Percentiles rank a stretch among this genome's conserved stretches.
phyloP scores from a whole-genome alignment of 2,797 vertebrate species.

The Sebastes paucispinis region DNA sequence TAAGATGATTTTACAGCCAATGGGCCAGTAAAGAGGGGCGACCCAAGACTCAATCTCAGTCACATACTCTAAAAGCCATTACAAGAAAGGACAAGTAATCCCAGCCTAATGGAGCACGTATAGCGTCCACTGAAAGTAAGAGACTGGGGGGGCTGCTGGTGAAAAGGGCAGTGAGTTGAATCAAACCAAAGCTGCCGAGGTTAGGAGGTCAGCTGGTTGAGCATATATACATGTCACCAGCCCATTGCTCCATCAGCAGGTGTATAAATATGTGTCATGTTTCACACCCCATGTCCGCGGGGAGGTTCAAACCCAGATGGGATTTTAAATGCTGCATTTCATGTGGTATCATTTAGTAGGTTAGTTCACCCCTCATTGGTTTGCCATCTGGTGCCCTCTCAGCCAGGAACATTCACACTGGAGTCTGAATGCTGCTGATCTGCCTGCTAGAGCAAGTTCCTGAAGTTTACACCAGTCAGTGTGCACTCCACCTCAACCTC shows the following conservation, averaged over 20 bases:
- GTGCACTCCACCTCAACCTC: neutral
- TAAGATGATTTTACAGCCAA: conserved; percentile 53
- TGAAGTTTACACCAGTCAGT: conserved; percentile 52
- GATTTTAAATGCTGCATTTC: conserved; percentile 88
- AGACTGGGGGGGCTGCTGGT: conserved; percentile 14
- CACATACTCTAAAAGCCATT: conserved; percentile 55
- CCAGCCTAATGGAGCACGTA: conserved; percentile 61
- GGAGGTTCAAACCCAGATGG: conserved; percentile 87
- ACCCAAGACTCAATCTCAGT: conserved; percentile 36
- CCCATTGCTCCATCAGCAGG: conserved; percentile 79
- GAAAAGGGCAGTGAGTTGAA: conserved; percentile 45
- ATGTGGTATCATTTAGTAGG: conserved; percentile 88
- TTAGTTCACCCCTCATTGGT: conserved; percentile 92
- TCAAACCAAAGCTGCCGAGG: conserved; percentile 54
- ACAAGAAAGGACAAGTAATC: conserved; percentile 54
- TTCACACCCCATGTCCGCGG: conserved; percentile 75
- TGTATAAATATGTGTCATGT: conserved; percentile 83
- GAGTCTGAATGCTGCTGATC: conserved; percentile 50
- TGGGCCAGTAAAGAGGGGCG: conserved; percentile 47
- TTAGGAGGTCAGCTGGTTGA: conserved; percentile 72
- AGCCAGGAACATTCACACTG: conserved; percentile 62
- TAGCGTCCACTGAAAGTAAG: conserved; percentile 28
- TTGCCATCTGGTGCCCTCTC: conserved; percentile 90
- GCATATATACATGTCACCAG: conserved; percentile 69
- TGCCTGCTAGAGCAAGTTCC: conserved; percentile 36